Evolutionary conservation across 2,888 invertebrate genomes (phyloP).

Genomic region (Mamestra brassicae): DNA sequence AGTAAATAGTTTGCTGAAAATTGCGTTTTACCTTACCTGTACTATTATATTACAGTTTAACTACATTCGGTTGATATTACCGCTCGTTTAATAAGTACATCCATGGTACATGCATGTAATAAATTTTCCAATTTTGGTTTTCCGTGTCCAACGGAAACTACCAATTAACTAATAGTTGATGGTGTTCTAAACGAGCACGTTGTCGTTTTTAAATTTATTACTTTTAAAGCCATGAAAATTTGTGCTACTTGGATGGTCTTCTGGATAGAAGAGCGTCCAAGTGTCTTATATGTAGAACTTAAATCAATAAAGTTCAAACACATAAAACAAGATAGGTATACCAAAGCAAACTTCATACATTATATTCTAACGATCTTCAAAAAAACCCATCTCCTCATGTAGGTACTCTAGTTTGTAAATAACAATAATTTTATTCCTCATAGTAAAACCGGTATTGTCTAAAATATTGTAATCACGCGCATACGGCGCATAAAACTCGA

Average conservation of each 20-base stretch:
- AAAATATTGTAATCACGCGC: constrained; percentile 52
- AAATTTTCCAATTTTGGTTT: constrained; percentile 11
- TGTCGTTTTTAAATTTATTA: neutral
- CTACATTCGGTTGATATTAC: constrained; percentile 20
- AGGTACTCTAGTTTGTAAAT: constrained; percentile 43
- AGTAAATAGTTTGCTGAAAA: constrained; percentile 51
- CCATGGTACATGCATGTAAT: neutral
- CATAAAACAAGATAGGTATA: neutral
- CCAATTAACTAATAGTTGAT: neutral
- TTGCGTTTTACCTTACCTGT: constrained; percentile 29
- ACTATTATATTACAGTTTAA: constrained; percentile 17
- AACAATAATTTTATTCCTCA: constrained; percentile 51
- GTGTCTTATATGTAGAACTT: neutral
- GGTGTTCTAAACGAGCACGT: neutral
- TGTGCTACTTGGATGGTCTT: too few relatives aligned
- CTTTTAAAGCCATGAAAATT: too few relatives aligned
- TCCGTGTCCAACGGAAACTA: constrained; percentile 1
- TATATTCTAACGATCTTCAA: constrained; percentile 19
- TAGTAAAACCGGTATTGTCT: constrained; percentile 60
- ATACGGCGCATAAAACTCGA: constrained; percentile 32
- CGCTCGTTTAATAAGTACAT: constrained; percentile 4
- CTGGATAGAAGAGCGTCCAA: too few relatives aligned
- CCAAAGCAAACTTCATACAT: constrained; percentile 5
- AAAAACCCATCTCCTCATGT: constrained; percentile 29
- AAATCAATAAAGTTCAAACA: neutral